Evolutionary conservation across 2,113 vertebrate species (phyloP).

Genomic region (Leucopternis melanops): DNA sequence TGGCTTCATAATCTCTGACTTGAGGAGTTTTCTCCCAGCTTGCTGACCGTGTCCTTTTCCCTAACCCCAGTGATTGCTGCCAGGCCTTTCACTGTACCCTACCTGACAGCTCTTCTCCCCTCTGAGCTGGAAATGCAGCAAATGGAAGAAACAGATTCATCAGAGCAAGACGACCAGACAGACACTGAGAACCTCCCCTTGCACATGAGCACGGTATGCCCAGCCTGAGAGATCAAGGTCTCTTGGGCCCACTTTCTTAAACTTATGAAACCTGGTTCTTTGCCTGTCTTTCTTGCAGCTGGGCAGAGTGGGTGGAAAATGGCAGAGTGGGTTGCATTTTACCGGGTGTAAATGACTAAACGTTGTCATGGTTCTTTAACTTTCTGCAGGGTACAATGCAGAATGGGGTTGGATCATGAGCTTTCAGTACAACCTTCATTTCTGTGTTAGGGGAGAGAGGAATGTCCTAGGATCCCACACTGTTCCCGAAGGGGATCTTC

Average conservation of each 20-base stretch:
- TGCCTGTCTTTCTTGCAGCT: not conserved
- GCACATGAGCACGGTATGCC: slow-evolving; percentile 76
- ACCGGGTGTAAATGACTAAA: not conserved
- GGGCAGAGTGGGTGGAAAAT: not conserved
- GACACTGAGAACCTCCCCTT: slow-evolving; percentile 87
- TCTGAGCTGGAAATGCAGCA: slow-evolving; percentile 95
- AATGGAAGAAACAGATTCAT: slow-evolving; percentile 96
- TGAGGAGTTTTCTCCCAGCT: not conserved
- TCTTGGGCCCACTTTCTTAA: not conserved
- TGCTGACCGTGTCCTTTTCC: not conserved
- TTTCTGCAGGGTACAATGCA: not conserved
- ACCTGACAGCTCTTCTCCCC: slow-evolving; percentile 91
- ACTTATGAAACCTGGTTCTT: not conserved
- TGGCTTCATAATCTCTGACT: not conserved
- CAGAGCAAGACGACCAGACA: slow-evolving; percentile 95
- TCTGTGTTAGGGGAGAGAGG: not conserved
- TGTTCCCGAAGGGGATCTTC: not conserved
- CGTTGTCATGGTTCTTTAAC: not conserved
- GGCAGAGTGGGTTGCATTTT: not conserved
- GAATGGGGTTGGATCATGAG: not conserved
- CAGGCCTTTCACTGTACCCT: slow-evolving; percentile 85
- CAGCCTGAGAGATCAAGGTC: not conserved
- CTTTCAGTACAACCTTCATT: not conserved
- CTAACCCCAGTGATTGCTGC: slow-evolving; percentile 88
- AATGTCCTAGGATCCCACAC: not conserved